Evolutionary conservation across 2,888 invertebrate genomes (phyloP), one percentile per base, ranked within the genome.

Genomic region (Silvanus unidentatus): DNA sequence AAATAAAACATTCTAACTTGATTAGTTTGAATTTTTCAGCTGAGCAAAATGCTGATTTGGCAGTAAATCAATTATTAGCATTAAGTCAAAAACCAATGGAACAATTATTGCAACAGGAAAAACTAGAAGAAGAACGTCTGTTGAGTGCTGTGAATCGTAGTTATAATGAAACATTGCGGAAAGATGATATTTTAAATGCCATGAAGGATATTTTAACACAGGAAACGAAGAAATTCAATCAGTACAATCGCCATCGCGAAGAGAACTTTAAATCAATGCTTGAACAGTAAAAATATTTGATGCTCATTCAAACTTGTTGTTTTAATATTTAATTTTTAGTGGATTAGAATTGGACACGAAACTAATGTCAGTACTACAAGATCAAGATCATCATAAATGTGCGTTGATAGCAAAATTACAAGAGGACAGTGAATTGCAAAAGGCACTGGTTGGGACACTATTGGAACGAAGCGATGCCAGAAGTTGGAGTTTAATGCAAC

Each of bases 401-500:
- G 74, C 75, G 46, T 71, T 86, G 40, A 74, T 85, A 1, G 72
- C 75, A 38, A 77, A 78, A 60, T 71, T 88, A 43, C 73, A 80
- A 54, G 78, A 80, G 60, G 84, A 87, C 62, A 82, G 81, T 62
- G 82, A 82, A 55, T 64, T 86, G 42, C 88, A 88, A 65, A 84
- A 82, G 67, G 82, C 80, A 3, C 81, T 85, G 6, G 84, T 88
- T 2, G 80, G 82, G 16, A 79, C 83, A 10, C 70, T 88, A 37
- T 70, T 88, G 48, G 84, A 86, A 68, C 77, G 81, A 60, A 82
- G 83, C 50, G 88, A 88, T 71, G 79, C 86, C 5, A 79, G 82
- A 58, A 82, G 81, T 51, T 86, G 86, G 86, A 83, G 85, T 57
- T 73, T 88, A 16, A 77, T 84, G 54, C 84, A 87, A 65, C 86